Evolutionary conservation across 2,797 vertebrate genomes (phyloP).

Genomic region (Lepus oiostolus): DNA sequence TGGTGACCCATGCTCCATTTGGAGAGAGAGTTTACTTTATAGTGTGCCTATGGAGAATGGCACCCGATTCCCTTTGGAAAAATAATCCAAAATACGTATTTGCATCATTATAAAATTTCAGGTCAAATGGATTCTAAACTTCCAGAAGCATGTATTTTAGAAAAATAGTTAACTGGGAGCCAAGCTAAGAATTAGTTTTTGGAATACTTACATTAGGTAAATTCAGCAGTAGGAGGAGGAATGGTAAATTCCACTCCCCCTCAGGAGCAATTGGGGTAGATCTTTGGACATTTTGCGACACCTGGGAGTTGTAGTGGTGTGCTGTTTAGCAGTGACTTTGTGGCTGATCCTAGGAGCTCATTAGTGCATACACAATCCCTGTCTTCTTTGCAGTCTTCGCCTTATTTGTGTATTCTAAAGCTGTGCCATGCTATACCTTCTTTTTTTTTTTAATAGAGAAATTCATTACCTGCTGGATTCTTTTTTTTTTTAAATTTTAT

Average conservation of each 20-base stretch:
- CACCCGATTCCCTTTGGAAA: slow-evolving; percentile 13
- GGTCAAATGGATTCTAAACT: slow-evolving; percentile 71
- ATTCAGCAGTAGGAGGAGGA: slow-evolving; percentile 18
- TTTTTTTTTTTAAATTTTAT: slow-evolving; percentile 81
- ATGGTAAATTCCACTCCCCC: slow-evolving; percentile 23
- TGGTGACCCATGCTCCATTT: background rate
- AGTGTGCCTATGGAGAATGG: slow-evolving; percentile 55
- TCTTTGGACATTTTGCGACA: slow-evolving; percentile 63
- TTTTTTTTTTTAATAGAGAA: slow-evolving; percentile 87
- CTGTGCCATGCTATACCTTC: slow-evolving; percentile 84
- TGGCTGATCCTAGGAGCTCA: slow-evolving; percentile 72
- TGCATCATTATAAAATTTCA: slow-evolving; percentile 62
- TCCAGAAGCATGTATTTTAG: slow-evolving; percentile 38
- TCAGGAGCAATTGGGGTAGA: slow-evolving; percentile 47
- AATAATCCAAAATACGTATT: background rate
- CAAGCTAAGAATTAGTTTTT: slow-evolving; percentile 44
- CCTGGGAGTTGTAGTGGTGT: slow-evolving; percentile 69
- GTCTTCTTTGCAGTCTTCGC: slow-evolving; percentile 82
- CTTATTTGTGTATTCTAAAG: slow-evolving; percentile 86
- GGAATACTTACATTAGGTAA: slow-evolving; percentile 43
- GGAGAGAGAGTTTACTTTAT: slow-evolving; percentile 24
- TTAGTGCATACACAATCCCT: slow-evolving; percentile 73
- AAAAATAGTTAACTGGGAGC: slow-evolving; percentile 45
- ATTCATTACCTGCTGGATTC: slow-evolving; percentile 83
- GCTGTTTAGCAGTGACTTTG: slow-evolving; percentile 78